phyloP scores from a whole-genome alignment of 2,113 vertebrate genomes.

The Aix galericulata region DNA sequence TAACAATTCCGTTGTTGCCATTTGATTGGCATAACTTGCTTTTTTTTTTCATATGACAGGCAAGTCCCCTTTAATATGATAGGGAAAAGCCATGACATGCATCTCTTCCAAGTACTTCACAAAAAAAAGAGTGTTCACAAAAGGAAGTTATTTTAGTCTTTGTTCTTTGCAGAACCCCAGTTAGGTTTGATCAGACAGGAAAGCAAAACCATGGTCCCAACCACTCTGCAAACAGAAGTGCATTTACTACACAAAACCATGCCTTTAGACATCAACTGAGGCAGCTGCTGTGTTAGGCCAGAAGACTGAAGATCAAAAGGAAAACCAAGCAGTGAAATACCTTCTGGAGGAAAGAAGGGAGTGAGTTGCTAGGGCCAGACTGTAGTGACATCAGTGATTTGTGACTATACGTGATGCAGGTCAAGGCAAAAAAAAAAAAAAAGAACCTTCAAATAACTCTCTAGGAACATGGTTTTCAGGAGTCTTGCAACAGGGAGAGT shows the following conservation, averaged over 20 bases:
- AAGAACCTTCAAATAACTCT: neutral
- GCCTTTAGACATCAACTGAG: neutral
- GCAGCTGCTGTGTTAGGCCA: neutral
- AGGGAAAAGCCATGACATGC: neutral
- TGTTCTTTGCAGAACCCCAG: neutral
- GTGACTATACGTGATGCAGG: neutral
- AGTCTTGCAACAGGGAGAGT: neutral
- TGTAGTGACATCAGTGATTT: neutral
- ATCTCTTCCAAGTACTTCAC: neutral
- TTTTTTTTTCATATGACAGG: neutral
- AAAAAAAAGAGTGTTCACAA: neutral
- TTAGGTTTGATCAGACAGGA: neutral
- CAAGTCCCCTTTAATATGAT: neutral
- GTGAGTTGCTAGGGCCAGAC: neutral
- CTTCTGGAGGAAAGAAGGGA: neutral
- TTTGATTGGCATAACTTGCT: neutral
- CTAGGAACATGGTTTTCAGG: constrained; percentile 8
- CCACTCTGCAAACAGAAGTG: neutral
- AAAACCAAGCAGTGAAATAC: neutral
- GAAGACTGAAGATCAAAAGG: neutral
- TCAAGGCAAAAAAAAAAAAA: neutral
- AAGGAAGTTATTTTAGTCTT: neutral
- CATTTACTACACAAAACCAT: neutral
- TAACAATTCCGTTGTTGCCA: neutral
- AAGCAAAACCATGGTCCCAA: neutral